Percentiles rank a stretch among this genome's conserved stretches.
These are phyloP conservation scores for Myocastor coypus DNA, from an alignment of 2,113 vertebrate species.

Conservation along the genomic window DNA sequence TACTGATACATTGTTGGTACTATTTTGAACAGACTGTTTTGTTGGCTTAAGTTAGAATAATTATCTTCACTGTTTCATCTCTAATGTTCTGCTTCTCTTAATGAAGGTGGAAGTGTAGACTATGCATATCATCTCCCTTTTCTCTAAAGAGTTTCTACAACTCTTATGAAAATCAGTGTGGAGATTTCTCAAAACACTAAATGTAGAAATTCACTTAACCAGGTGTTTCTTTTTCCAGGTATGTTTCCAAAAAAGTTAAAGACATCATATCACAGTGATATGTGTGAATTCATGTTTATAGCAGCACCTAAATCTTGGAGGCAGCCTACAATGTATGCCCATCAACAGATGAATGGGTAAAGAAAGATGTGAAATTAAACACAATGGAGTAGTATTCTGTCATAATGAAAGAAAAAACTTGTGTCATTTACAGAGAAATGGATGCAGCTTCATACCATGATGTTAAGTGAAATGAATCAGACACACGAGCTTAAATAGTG, in stretches of 20 bases:
- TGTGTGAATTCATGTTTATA: neutral
- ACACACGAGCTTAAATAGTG: neutral
- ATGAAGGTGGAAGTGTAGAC: neutral
- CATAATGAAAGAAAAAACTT: neutral
- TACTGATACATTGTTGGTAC: neutral
- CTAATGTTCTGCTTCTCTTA: neutral
- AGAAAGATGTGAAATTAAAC: neutral
- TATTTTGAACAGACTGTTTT: neutral
- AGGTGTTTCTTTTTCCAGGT: neutral
- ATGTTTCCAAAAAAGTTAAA: neutral
- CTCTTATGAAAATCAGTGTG: neutral
- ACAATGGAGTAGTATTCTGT: neutral
- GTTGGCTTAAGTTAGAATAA: neutral
- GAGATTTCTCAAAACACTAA: neutral
- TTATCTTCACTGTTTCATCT: neutral
- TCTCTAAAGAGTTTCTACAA: neutral
- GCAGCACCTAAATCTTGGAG: neutral
- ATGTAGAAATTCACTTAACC: neutral
- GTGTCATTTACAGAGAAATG: neutral
- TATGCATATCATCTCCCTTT: neutral
- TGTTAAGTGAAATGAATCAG: neutral
- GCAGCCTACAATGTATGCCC: neutral
- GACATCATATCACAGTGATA: neutral
- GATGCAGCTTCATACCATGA: neutral
- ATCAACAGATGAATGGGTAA: neutral